Base-by-base conservation (phyloP, 2,888 invertebrate genomes). In the Xestoiulus laeticollis region DNA sequence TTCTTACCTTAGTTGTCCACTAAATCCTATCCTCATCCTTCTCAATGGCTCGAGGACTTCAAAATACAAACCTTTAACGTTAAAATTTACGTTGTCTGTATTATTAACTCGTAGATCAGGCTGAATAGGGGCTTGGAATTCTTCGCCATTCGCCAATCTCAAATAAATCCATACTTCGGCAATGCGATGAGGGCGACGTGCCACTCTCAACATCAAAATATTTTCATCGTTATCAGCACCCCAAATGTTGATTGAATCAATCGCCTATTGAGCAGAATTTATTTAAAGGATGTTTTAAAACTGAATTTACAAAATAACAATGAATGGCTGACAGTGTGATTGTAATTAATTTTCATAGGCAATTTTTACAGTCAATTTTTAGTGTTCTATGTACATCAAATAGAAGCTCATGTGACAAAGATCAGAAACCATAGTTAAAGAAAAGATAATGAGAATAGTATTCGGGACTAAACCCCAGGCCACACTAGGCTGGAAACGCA, bases 21-120 rank as follows among this genome's bases (percentile, higher is more conserved):
- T 96, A 91, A 93, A 96, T 44, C 94, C 91, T 26, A 96, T 92
- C 90, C 95, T 93, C 93, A 95, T 93, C 88, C 93, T 93, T 88
- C 92, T 91, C 90, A 94, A 93, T 0, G 95, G 94, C 90, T 95
- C 94, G 82, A 95, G 90, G 68, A 94, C 92, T 90, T 94, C 94
- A 38, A 96, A 93, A 89, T 93, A 93, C 78, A 96, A 90, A 14
- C 92, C 92, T 0, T 90, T 91, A 5, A 91, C 91, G 26, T 89
- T 87, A 44, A 89, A 89, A 88, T 88, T 89, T 0, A 85, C 87
- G 0, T 89, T 89, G 83, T 89, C 92, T 10, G 91, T 91, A 89
- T 92, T 92, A 84, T 90, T 90, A 87, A 92, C 88, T 92, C 90
- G 48, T 91, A 94, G 93, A 90, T 94, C 93, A 12, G 94, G 94